Base-by-base conservation (phyloP, 2,888 invertebrate genomes). In the Drymonia ruficornis region DNA sequence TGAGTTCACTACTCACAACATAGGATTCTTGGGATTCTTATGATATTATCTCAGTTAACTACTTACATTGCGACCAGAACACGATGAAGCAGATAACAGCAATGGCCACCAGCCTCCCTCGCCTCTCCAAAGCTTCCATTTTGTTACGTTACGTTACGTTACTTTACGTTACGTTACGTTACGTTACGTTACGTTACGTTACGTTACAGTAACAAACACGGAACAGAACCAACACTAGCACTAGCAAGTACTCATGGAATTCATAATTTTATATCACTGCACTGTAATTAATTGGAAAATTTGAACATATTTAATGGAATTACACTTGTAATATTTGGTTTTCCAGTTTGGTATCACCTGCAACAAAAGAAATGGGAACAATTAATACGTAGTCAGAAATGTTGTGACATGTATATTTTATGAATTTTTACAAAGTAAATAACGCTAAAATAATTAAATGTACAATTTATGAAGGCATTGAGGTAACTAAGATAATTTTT, bases 51-150 rank as follows among this genome's bases (percentile, higher is more conserved):
- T 2, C 3, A 23, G 23, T 6, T 6, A 31, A 31, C n/a, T 79
- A 91, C 91, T 91, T 74, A 92, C 92, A 90, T 70, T 88, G 84
- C 52, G 82, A 83, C 75, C 84, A 86, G 65, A 91, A 81, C 13
- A 85, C 74, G 68, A 91, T 79, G 63, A 86, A 70, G n/a, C 87
- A 34, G 31, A 89, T 74, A 9, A 81, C 80, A 11, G 78, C 75
- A 7, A 83, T 61, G 19, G 82, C 82, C 52, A 81, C 28, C 6
- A 78, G 1, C 53, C 68, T 84, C 54, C 83, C 81, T 75, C 88
- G 82, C 77, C 91, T 80, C 71, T 92, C 91, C 55, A 89, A 72
- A 38, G 89, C 92, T 76, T 92, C 92, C 92, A 92, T 91, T 85
- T 80, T 86, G 56, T 53, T 55, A 47, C 19, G 53, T 52, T 48